Evolutionary conservation across 2,888 invertebrate species (phyloP).

Genomic region (Invenusta paracnida): DNA sequence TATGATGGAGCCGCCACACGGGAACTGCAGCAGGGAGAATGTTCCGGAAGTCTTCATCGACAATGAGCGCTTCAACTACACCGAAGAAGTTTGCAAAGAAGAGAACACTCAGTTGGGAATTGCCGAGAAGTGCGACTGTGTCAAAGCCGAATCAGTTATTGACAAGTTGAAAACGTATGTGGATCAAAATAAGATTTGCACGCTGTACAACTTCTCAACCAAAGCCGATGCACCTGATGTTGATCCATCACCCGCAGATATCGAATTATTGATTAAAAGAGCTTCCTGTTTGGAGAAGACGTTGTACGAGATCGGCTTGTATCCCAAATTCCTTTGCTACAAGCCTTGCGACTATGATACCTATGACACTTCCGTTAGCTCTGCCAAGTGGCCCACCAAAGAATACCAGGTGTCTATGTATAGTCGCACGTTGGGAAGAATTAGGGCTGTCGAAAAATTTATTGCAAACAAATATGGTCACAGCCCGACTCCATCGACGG

Average conservation of each 20-base stretch:
- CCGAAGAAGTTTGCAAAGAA: slow-evolving; percentile 20
- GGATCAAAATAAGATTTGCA: not conserved
- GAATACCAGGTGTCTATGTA: slow-evolving; percentile 26
- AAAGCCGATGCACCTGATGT: not conserved
- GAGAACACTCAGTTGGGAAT: not conserved
- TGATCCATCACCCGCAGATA: not conserved
- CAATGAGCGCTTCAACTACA: slow-evolving; percentile 17
- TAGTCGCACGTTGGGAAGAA: not conserved
- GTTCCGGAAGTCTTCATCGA: not conserved
- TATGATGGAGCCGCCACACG: slow-evolving; percentile 42
- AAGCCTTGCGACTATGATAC: slow-evolving; percentile 38
- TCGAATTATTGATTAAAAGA: not conserved
- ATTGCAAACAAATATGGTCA: too few relatives aligned
- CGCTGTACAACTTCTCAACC: not conserved
- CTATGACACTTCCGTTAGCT: slow-evolving; percentile 40
- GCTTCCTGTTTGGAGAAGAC: not conserved
- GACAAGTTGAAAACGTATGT: not conserved
- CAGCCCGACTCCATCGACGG: not conserved
- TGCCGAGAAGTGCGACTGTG: slow-evolving; percentile 3
- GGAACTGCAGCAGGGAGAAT: slow-evolving; percentile 36
- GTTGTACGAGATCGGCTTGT: not conserved
- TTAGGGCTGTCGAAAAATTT: not conserved
- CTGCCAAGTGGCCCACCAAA: slow-evolving; percentile 40
- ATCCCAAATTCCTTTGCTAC: not conserved
- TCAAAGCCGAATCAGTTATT: not conserved